Evolutionary conservation across 2,797 vertebrate species (phyloP), one percentile per base, ranked within the genome.

Genomic region (Manis pentadactyla): DNA sequence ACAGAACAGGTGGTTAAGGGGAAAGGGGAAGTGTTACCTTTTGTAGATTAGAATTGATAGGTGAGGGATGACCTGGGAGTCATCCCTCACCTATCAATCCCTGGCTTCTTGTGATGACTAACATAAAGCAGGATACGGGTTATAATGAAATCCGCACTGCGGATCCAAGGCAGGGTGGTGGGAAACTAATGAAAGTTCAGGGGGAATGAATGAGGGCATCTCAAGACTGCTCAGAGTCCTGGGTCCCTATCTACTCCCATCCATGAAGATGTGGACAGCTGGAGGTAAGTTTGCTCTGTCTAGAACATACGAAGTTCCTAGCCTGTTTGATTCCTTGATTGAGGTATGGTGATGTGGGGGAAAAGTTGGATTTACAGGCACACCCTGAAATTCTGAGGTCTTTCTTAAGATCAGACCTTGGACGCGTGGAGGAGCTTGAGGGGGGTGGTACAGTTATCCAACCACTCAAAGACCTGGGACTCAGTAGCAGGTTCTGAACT

Each of bases 161-260:
- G n/a, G 2, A 21, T 79, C 6, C 59, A 87, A 86, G 31, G 37
- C 27, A 82, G 18, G 25, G 9, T 42, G 31, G 27, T 64, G 15
- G 31, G 31, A 61, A 89, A 83, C 13, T 34, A 68, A 0, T 61
- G n/a, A 57, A 23, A 39, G 17, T 68, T 87, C 31, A 42, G 21
- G 23, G 12, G 0, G 12, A n/a, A 57, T 1, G 15, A 0, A 2
- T 11, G 11, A 3, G 19, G 5, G 34, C 25, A 29, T n/a, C 5
- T 34, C 31, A 55, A 46, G 29, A 79, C 4, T 31, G 18, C n/a
- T 61, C 34, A 42, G 34, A 61, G 27, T 61, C 87, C n/a, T 69
- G 27, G 42, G 31, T 23, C 64, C 5, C 8, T 34, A 5, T 21
- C 37, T 29, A 29, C 7, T 78, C 39, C 18, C 3, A 5, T 29